These are phyloP conservation scores for Volucella bombylans DNA, from an alignment of 2,888 invertebrate species.

Conservation along the genomic window DNA sequence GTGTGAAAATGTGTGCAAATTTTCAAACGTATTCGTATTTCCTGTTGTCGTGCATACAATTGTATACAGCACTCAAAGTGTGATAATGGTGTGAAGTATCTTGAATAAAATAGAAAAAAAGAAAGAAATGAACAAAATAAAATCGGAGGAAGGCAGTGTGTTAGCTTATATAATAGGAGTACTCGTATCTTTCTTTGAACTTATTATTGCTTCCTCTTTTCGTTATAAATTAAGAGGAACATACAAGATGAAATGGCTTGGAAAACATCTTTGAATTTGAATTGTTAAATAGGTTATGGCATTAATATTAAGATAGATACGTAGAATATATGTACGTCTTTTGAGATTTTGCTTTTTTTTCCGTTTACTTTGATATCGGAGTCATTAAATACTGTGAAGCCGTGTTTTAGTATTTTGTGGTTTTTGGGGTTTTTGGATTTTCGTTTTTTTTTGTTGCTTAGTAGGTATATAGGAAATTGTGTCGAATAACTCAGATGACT, in stretches of 20 bases:
- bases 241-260: neutral
- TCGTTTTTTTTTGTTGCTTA: neutral
- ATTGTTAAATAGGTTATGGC: slow-evolving; percentile 34
- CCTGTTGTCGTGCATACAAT: slow-evolving; percentile 28
- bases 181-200: neutral
- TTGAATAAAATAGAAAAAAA: neutral
- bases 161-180: slow-evolving; percentile 29
- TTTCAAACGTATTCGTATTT: slow-evolving; percentile 21
- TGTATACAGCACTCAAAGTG: slow-evolving; percentile 18
- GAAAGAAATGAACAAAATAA: too few relatives aligned
- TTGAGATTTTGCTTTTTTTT: neutral
- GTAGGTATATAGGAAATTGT: slow-evolving; percentile 58
- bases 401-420: slow-evolving; percentile 13
- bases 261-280: slow-evolving; percentile 14
- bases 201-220: slow-evolving; percentile 13
- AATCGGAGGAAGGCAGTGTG: neutral
- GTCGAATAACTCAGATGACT: slow-evolving; percentile 40
- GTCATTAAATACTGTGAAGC: slow-evolving; percentile 43
- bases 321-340: neutral
- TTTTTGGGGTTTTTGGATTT: too few relatives aligned
- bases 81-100: slow-evolving; percentile 11
- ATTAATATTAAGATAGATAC: neutral
- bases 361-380: neutral
- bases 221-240: slow-evolving; percentile 1
- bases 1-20: slow-evolving; percentile 19